Conservation (phyloP, 2,888 invertebrate genomes). For the Congeria kusceri region DNA sequence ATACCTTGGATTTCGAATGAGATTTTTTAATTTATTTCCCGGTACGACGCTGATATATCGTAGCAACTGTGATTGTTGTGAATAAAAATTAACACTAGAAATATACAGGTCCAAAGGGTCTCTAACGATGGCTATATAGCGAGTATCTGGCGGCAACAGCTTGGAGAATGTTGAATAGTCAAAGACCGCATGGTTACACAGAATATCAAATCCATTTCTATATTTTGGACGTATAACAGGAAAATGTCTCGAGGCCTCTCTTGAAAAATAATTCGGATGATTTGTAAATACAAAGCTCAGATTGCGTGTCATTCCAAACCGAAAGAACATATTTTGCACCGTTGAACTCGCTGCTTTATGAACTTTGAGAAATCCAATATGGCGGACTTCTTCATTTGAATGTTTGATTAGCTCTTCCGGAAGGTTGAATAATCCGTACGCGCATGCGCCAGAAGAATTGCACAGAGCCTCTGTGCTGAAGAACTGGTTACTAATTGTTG, state of each 20-base stretch:
- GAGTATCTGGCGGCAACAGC: slow-evolving; percentile 58
- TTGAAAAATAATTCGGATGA: slow-evolving; percentile 54
- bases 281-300: slow-evolving; percentile 58
- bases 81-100: slow-evolving; percentile 59
- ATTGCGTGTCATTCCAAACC: slow-evolving; percentile 60
- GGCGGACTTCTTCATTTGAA: slow-evolving; percentile 48
- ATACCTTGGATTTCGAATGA: slow-evolving; percentile 41
- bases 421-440: too few relatives aligned
- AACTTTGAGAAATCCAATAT: slow-evolving; percentile 67
- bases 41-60: slow-evolving; percentile 31
- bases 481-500: too few relatives aligned
- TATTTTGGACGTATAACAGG: slow-evolving; percentile 41
- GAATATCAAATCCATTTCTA: slow-evolving; percentile 42
- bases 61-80: slow-evolving; percentile 33
- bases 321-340: slow-evolving; percentile 64
- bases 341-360: slow-evolving; percentile 69
- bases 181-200: slow-evolving; percentile 60
- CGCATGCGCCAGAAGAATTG: too few relatives aligned
- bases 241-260: slow-evolving; percentile 6
- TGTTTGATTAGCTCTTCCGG: too few relatives aligned
- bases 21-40: slow-evolving; percentile 47
- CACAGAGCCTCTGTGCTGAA: too few relatives aligned
- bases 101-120: slow-evolving; percentile 62
- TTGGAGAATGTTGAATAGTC: slow-evolving; percentile 37
- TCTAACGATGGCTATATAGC: slow-evolving; percentile 62